Base-by-base conservation (phyloP, 2,888 invertebrate genomes). In the Polyploca ridens region DNA sequence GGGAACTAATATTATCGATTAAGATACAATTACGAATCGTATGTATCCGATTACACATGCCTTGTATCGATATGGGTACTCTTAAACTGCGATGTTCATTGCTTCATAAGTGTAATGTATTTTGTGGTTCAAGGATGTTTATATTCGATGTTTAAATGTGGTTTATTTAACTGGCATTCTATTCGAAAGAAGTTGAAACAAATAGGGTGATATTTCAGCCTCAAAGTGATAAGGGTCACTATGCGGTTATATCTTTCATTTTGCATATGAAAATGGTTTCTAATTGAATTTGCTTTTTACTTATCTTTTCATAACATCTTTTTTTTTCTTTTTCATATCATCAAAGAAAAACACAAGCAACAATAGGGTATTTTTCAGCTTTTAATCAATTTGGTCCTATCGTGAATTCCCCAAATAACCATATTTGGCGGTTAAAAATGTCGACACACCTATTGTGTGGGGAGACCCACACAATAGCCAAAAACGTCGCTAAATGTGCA, bases 1-100 rank as follows among this genome's bases (percentile, higher is more conserved):
- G 76, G 46, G 77, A 81, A 88, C 85, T 88, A 90, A 90, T 90
- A 88, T 77, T 75, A 78, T 84, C 90, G 86, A 87, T 90, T 90
- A 89, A 84, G 86, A 83, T 82, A 82, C 90, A 86, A 90, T 90
- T 89, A 88, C 87, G 73, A 74, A 78, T 82, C 74, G 75, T 75
- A 82, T 72, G 82, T 88, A 87, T 88, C 85, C 81, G 81, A 85
- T 90, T 89, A 87, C 85, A 76, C 66, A 69, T 71, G 41, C 70
- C 69, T 73, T 80, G 68, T 76, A 64, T 73, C 71, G 65, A 74
- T 70, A 75, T 73, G 65, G 78, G 66, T 63, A 71, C 76, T 71
- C 77, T 77, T 81, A 81, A 81, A 79, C 72, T 74, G 66, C 69
- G 69, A 75, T 81, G 69, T 82, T 79, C 78, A 81, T 81, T 76